phyloP scores from a whole-genome alignment of 2,888 invertebrate genomes.

The Latrodectus hesperus region DNA sequence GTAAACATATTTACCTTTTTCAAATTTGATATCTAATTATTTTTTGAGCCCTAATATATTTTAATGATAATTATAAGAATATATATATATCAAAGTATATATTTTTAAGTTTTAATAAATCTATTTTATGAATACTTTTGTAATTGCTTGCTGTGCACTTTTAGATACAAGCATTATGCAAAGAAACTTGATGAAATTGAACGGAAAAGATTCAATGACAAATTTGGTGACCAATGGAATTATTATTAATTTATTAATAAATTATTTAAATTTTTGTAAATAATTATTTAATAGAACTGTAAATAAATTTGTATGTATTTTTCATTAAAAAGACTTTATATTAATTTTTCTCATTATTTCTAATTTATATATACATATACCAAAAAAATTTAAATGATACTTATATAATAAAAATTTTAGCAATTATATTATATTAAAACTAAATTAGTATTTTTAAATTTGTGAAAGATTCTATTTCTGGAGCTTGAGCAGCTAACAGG shows the following conservation, averaged over 20 bases:
- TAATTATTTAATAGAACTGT: constrained; percentile 4
- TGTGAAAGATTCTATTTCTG: too few relatives aligned
- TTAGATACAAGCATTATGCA: constrained; percentile 50
- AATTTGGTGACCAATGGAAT: constrained; percentile 78
- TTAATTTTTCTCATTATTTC: too few relatives aligned
- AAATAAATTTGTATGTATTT: constrained; percentile 20
- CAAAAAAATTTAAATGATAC: neutral
- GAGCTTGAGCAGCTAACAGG: too few relatives aligned
- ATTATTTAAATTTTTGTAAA: too few relatives aligned
- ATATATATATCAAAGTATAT: too few relatives aligned
- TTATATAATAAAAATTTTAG: neutral
- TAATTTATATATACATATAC: neutral
- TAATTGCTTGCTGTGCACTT: neutral
- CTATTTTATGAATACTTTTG: too few relatives aligned
- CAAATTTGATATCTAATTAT: too few relatives aligned
- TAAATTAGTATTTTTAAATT: neutral
- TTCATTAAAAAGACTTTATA: neutral
- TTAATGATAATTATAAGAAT: too few relatives aligned
- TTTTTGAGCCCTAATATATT: too few relatives aligned
- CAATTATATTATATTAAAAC: neutral
- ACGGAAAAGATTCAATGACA: constrained; percentile 75
- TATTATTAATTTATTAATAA: constrained; percentile 72
- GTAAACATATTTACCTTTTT: too few relatives aligned
- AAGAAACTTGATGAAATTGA: constrained; percentile 75
- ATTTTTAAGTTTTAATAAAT: too few relatives aligned